Conservation (phyloP, 2,113 vertebrate genomes). For the Archilochus colubris region DNA sequence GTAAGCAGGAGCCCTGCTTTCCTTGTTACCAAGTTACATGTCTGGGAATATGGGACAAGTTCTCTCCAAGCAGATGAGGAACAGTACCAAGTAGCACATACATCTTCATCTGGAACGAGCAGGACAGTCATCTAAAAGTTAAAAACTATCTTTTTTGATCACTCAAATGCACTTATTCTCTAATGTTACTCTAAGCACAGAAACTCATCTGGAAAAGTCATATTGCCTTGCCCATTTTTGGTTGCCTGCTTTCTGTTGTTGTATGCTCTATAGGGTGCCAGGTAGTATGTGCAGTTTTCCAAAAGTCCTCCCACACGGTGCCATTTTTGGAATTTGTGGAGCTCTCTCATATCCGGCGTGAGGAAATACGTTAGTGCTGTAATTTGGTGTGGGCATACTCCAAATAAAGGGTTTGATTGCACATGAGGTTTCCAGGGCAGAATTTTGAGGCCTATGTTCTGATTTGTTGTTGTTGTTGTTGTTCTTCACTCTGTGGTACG, state of each 20-base stretch:
- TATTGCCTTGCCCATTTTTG: neutral
- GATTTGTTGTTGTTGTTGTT: neutral
- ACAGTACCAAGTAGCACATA: neutral
- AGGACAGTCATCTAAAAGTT: neutral
- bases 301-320: neutral
- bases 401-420: neutral
- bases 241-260: neutral
- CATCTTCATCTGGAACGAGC: neutral
- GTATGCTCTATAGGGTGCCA: neutral
- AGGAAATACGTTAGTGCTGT: neutral
- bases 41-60: neutral
- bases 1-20: neutral
- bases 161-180: neutral
- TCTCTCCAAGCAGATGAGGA: neutral
- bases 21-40: rapidly evolving
- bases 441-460: neutral
- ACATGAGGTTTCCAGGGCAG: neutral
- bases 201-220: neutral
- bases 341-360: neutral
- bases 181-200: neutral
- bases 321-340: neutral
- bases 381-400: neutral
- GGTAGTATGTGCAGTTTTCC: neutral
- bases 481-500: neutral
- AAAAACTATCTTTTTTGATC: neutral